Percentiles rank a stretch among this genome's conserved stretches.
Evolutionary conservation across 2,888 invertebrate genomes (phyloP).

Genomic region (Agonopterix alstromeriana): DNA sequence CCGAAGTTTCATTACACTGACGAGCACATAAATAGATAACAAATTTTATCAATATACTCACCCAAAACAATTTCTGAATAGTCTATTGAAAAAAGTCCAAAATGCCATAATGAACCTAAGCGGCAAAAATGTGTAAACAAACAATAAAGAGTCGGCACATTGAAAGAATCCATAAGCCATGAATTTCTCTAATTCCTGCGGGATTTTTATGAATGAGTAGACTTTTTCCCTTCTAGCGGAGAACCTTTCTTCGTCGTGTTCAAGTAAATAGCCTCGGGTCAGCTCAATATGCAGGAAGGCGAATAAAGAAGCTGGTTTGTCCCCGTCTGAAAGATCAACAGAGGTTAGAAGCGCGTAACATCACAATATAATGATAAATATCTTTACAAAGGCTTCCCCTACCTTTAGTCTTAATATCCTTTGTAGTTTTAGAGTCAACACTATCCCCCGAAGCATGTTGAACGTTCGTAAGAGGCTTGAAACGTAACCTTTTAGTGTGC

Average conservation of each 20-base stretch:
- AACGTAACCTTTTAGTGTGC: conserved; percentile 64
- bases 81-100: conserved; percentile 86
- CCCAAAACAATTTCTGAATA: conserved; percentile 85
- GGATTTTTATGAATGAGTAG: conserved; percentile 97
- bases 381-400: conserved; percentile 4
- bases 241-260: conserved; percentile 96
- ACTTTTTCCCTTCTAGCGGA: conserved; percentile 96
- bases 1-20: too few relatives aligned
- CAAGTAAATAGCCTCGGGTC: conserved; percentile 93
- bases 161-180: conserved; percentile 96
- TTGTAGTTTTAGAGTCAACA: conserved; percentile 40
- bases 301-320: conserved; percentile 66
- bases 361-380: background rate
- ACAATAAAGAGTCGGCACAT: conserved; percentile 98
- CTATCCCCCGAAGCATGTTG: conserved; percentile 49
- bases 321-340: conserved; percentile 44
- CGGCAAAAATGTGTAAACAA: conserved; percentile 98
- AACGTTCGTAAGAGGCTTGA: conserved; percentile 50
- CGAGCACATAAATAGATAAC: too few relatives aligned
- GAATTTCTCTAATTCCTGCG: conserved; percentile 93
- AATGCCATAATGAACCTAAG: conserved; percentile 92
- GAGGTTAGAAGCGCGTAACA: background rate
- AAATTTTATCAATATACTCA: conserved; percentile 37
- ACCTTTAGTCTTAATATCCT: conserved; percentile 56
- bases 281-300: conserved; percentile 91